phyloP scores from a whole-genome alignment of 2,888 invertebrate genomes.

The Tillus elongatus region DNA sequence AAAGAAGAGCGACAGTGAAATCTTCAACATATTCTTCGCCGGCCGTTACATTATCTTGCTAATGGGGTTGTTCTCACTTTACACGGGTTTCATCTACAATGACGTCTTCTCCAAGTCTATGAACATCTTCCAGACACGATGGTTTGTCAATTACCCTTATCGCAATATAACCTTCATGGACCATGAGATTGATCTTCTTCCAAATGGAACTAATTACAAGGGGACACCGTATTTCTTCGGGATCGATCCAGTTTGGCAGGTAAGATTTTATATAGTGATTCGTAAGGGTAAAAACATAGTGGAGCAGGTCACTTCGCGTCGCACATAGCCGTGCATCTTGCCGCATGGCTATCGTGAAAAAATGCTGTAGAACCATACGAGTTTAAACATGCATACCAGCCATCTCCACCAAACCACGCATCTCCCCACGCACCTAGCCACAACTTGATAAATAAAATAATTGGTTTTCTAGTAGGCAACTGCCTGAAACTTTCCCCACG shows the following conservation, averaged over 20 bases:
- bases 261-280: constrained; percentile 24
- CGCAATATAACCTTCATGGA: constrained; percentile 21
- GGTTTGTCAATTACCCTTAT: constrained; percentile 40
- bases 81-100: constrained; percentile 71
- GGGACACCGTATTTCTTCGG: constrained; percentile 59
- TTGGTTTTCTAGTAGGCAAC: no score
- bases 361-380: no score
- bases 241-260: constrained; percentile 66
- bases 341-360: no score
- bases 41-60: constrained; percentile 70
- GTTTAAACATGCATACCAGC: no score
- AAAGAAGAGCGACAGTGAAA: constrained; percentile 63
- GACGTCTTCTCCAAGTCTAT: constrained; percentile 69
- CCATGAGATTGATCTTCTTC: constrained; percentile 39
- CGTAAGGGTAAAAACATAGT: no score
- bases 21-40: constrained; percentile 65
- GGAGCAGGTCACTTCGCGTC: no score
- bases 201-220: constrained; percentile 35
- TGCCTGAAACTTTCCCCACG: no score
- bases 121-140: constrained; percentile 62
- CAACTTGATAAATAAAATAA: no score
- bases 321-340: no score
- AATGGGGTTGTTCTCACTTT: constrained; percentile 71
- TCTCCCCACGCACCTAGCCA: no score
- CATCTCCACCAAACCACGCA: no score